Percentiles rank a stretch among this genome's conserved stretches.
Evolutionary conservation across 2,797 vertebrate species (phyloP).

Genomic region (Morelia viridis): DNA sequence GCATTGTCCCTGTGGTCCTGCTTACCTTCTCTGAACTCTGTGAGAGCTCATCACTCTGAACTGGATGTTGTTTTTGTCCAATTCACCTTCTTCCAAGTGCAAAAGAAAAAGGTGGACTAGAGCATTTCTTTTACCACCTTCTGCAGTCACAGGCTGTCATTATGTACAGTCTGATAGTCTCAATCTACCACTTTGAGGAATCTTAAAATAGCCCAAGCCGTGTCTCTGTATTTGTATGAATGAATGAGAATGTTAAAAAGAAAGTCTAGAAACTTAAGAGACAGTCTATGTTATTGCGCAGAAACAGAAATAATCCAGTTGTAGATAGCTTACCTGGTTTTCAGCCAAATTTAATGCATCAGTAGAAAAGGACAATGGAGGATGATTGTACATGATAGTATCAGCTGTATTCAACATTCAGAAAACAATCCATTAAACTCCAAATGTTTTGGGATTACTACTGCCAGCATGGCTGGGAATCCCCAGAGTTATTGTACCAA

Average conservation of each 20-base stretch:
- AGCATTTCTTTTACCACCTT: not conserved
- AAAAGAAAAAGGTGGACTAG: not conserved
- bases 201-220: slow-evolving; percentile 5
- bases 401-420: not conserved
- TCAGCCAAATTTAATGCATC: not conserved
- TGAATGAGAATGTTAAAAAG: not conserved
- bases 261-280: not conserved
- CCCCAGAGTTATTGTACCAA: no score
- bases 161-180: not conserved
- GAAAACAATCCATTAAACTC: not conserved
- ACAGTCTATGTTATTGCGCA: not conserved
- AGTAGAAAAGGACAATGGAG: not conserved
- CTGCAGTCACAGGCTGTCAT: not conserved
- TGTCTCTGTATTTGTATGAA: not conserved
- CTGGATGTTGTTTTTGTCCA: not conserved
- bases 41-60: not conserved
- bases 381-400: not conserved
- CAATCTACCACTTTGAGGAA: not conserved
- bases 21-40: not conserved
- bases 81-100: not conserved
- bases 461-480: no score
- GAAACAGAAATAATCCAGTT: not conserved
- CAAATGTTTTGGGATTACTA: no score
- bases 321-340: not conserved
- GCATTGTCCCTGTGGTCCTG: no score